Evolutionary conservation across 2,888 invertebrate species (phyloP).

Genomic region (Plebejus melissa): DNA sequence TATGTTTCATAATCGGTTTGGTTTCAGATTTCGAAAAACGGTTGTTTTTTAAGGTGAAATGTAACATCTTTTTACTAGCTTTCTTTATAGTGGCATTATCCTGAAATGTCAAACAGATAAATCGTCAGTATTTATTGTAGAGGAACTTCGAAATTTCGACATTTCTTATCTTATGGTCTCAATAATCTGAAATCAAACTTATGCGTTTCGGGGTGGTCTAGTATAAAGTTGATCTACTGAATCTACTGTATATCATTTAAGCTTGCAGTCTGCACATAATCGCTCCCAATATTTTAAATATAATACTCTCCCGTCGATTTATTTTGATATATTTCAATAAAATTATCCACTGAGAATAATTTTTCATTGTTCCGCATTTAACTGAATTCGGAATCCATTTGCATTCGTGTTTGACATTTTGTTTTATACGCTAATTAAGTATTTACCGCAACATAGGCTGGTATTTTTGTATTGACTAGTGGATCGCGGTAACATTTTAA

Average conservation of each 20-base stretch:
- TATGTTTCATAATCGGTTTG: too few species aligned
- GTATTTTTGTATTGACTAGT: slow-evolving; percentile 1
- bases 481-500: slow-evolving; percentile 3
- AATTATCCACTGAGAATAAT: slow-evolving; percentile 26
- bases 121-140: too few species aligned
- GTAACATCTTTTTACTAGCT: too few species aligned
- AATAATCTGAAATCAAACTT: neutral
- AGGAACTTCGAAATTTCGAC: too few species aligned
- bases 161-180: too few species aligned
- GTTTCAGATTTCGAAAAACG: too few species aligned
- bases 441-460: slow-evolving; percentile 13
- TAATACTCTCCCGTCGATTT: slow-evolving; percentile 19
- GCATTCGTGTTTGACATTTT: slow-evolving; percentile 26
- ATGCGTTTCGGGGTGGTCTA: neutral
- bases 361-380: slow-evolving; percentile 27
- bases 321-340: slow-evolving; percentile 28
- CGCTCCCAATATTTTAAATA: slow-evolving; percentile 27
- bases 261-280: slow-evolving; percentile 25
- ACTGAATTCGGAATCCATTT: slow-evolving; percentile 24
- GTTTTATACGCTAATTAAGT: slow-evolving; percentile 22
- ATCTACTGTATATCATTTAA: neutral
- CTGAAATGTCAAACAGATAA: too few species aligned
- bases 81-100: too few species aligned
- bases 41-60: too few species aligned
- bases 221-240: neutral